Evolutionary conservation across 2,888 invertebrate species (phyloP), one percentile per base, ranked within the genome.

Genomic region (Tortricodes alternella): DNA sequence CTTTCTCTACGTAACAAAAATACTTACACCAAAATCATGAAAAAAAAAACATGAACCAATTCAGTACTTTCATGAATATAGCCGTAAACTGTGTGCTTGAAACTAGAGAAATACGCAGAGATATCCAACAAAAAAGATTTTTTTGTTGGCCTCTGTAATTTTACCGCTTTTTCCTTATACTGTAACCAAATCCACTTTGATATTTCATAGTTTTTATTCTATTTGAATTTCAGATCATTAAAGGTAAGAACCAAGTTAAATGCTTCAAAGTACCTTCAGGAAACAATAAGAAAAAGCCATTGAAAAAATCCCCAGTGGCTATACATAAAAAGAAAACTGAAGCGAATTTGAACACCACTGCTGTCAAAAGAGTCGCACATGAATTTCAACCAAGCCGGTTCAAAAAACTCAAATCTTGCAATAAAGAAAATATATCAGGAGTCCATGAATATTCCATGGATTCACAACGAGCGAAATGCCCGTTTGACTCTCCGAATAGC

Each of bases 181-280:
- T n/a, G n/a, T n/a, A n/a, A n/a, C n/a, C n/a, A n/a, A n/a, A n/a
- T n/a, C n/a, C n/a, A n/a, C n/a, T n/a, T n/a, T n/a, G n/a, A n/a
- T n/a, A n/a, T n/a, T n/a, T n/a, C 3, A 29, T 29, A 29, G 11
- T n/a, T 3, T 29, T 9, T 5, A 29, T 11, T 29, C n/a, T 29
- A 18, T 27, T 44, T 41, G 2, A 6, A n/a, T 53, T 55, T 49
- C 82, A 89, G 89, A 75, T 74, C 59, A 61, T 76, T 7, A 86
- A 85, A 68, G 73, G 71, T 0, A 87, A 80, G 65, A 71, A 57
- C 29, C 78, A 76, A 67, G 5, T 32, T n/a, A 89, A 85, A 66
- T 63, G 68, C 35, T 78, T 75, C 44, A 90, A 87, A 64, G 73
- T 70, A 61, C 88, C 90, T 5, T 90, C 88, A 59, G 86, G 87